A percentile compares a stretch with the other conserved stretches of the same genome.
Evolutionary conservation across 2,113 vertebrate genomes (phyloP).

Genomic region (Lagenorhynchus albirostris): DNA sequence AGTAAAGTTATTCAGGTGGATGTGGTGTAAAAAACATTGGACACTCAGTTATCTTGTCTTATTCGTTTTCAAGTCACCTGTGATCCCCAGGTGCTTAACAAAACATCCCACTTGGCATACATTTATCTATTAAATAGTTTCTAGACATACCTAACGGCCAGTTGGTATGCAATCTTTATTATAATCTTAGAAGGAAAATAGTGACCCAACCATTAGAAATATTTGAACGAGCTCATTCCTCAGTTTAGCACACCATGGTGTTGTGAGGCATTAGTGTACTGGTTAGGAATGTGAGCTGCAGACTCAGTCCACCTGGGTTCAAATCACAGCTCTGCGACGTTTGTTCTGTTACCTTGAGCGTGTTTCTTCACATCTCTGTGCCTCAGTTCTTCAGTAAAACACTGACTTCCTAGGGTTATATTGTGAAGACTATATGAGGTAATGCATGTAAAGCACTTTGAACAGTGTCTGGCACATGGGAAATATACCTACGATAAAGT

Average conservation of each 20-base stretch:
- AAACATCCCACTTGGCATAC: not conserved
- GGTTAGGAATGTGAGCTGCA: not conserved
- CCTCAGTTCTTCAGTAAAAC: not conserved
- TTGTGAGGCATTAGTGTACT: not conserved
- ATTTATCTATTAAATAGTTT: not conserved
- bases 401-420: not conserved
- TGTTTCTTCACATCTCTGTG: not conserved
- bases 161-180: not conserved
- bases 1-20: not conserved
- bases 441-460: not conserved
- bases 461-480: not conserved
- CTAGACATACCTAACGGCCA: not conserved
- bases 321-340: not conserved
- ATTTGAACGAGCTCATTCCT: conserved; percentile 31
- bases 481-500: not conserved
- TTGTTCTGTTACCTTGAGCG: not conserved
- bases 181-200: not conserved
- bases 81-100: not conserved
- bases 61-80: not conserved
- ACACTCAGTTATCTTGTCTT: not conserved
- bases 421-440: not conserved
- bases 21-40: not conserved
- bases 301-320: not conserved
- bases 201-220: not conserved
- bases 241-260: not conserved